Conservation (phyloP, 2,797 vertebrate species). For the Tapera naevia region DNA sequence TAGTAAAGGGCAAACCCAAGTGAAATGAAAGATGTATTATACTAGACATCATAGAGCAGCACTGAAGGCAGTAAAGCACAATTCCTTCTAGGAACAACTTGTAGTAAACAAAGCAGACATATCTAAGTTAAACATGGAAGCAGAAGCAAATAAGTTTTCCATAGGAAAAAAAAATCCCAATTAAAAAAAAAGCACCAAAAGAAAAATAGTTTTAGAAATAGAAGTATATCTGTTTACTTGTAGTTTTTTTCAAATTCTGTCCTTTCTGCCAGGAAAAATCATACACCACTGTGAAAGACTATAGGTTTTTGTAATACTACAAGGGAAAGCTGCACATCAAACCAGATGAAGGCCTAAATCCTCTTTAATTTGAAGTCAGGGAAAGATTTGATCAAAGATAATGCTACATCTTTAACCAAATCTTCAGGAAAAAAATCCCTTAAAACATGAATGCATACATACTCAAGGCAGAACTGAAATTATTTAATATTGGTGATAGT, state of each 20-base stretch:
- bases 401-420: not conserved
- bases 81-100: not conserved
- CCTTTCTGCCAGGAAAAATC: not conserved
- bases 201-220: not conserved
- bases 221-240: not conserved
- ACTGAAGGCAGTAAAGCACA: not conserved
- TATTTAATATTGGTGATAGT: not conserved
- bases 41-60: not conserved
- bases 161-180: not conserved
- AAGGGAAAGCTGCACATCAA: not conserved
- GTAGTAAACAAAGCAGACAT: not conserved
- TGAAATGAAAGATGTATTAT: not conserved
- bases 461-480: not conserved
- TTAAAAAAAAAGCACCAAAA: not conserved
- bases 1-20: not conserved
- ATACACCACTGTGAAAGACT: not conserved
- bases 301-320: fast-evolving
- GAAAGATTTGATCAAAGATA: not conserved
- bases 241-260: not conserved
- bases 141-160: not conserved
- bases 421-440: not conserved
- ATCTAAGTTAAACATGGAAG: not conserved
- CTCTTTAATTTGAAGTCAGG: not conserved
- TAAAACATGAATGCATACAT: not conserved
- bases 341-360: not conserved